A percentile compares a stretch with the other conserved stretches of the same genome.
These are phyloP conservation scores for Lynx canadensis DNA, from an alignment of 2,113 vertebrate species.

Conservation along the genomic window DNA sequence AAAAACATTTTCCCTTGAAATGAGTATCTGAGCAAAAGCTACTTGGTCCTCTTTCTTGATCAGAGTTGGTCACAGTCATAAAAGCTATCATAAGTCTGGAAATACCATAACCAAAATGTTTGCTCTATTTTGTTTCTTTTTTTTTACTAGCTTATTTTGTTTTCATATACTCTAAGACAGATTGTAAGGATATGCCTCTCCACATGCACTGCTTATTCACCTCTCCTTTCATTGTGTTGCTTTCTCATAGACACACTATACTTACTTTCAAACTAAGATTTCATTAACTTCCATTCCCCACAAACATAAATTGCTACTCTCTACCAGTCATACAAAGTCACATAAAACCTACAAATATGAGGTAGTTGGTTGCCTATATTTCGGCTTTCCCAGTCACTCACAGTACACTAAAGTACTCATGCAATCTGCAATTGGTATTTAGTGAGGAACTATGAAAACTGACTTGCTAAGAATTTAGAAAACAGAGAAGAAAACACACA, in stretches of 20 bases:
- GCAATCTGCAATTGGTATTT: background rate
- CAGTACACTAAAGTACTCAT: background rate
- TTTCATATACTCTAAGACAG: background rate
- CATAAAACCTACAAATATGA: background rate
- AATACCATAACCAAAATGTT: background rate
- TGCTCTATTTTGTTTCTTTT: background rate
- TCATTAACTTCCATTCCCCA: background rate
- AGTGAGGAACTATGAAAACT: background rate
- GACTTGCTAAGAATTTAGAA: background rate
- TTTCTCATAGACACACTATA: background rate
- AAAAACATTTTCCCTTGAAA: background rate
- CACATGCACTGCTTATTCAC: background rate
- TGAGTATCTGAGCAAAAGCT: background rate
- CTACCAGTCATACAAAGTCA: background rate
- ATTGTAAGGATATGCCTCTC: background rate
- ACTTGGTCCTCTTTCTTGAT: background rate
- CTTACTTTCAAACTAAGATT: background rate
- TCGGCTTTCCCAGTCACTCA: background rate
- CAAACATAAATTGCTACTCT: background rate
- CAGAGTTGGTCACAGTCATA: background rate
- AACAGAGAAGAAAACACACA: background rate
- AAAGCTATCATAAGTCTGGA: background rate
- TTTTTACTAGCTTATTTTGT: background rate
- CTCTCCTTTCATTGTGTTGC: background rate
- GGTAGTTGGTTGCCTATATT: background rate